These are phyloP conservation scores for Phrynosoma blainvillii DNA, from an alignment of 2,113 vertebrate species.

Conservation along the genomic window DNA sequence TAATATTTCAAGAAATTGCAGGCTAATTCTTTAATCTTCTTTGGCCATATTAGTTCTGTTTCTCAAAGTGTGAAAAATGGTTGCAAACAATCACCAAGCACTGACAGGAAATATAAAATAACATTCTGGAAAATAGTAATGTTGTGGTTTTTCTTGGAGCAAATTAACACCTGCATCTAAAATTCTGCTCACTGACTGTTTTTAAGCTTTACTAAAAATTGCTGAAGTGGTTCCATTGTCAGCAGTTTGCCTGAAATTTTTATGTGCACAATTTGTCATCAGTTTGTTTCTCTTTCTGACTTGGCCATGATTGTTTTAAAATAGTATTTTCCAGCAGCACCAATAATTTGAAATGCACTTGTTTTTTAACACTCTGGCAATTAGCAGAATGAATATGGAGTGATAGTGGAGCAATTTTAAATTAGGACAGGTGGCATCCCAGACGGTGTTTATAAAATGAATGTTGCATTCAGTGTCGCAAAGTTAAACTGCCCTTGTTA, in stretches of 20 bases:
- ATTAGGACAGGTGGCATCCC: constrained; percentile 39
- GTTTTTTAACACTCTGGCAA: constrained; percentile 24
- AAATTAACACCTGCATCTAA: constrained; percentile 23
- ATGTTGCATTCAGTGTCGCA: constrained; percentile 25
- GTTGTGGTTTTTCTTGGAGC: constrained; percentile 19
- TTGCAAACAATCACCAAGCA: constrained; percentile 13
- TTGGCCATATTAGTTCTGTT: constrained; percentile 17
- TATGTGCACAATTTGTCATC: constrained; percentile 46
- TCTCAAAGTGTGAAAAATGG: constrained; percentile 16
- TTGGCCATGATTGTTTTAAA: constrained; percentile 36
- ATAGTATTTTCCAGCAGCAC: constrained; percentile 46
- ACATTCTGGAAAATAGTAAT: constrained; percentile 12
- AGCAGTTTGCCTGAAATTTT: constrained; percentile 51
- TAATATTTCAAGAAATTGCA: constrained; percentile 34
- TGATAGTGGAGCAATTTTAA: constrained; percentile 35
- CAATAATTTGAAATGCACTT: constrained; percentile 18
- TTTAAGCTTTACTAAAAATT: constrained; percentile 46
- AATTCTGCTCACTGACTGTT: constrained; percentile 26
- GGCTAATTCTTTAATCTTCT: constrained; percentile 22
- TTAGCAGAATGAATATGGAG: constrained; percentile 29
- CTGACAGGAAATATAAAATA: constrained; percentile 24
- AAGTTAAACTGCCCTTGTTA: constrained; percentile 45
- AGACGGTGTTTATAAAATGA: constrained; percentile 35
- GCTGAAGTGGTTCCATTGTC: constrained; percentile 34
- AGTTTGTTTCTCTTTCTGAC: constrained; percentile 41